A percentile compares a stretch with the other conserved stretches of the same genome.
These are phyloP conservation scores for Cantharis nigra DNA, from an alignment of 2,888 invertebrate species.

Conservation along the genomic window DNA sequence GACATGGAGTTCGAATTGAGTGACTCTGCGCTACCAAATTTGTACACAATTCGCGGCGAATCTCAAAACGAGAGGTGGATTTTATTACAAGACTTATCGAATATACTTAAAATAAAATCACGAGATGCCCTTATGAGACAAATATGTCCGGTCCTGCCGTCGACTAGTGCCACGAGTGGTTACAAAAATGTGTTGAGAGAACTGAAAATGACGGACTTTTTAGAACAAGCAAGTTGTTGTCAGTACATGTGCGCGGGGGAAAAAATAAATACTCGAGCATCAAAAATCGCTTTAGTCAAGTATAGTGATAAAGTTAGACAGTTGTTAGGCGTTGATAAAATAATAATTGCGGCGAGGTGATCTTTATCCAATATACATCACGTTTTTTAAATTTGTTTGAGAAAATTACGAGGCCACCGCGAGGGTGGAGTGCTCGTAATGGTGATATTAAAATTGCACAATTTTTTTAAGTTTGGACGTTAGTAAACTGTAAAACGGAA, in stretches of 20 bases:
- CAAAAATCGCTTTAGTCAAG: conserved; percentile 80
- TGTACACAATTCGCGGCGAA: conserved; percentile 73
- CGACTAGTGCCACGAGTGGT: conserved; percentile 33
- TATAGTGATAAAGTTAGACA: conserved; percentile 84
- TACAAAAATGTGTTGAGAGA: conserved; percentile 62
- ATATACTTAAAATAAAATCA: conserved; percentile 77
- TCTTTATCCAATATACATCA: conserved; percentile 39
- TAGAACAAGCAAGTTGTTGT: conserved; percentile 80
- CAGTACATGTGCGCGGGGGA: conserved; percentile 79
- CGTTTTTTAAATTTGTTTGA: conserved; percentile 5
- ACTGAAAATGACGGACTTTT: conserved; percentile 78
- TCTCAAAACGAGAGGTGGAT: conserved; percentile 76
- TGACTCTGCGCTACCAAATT: conserved; percentile 77
- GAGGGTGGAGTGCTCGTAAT: conserved; percentile 4
- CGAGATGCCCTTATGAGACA: conserved; percentile 79
- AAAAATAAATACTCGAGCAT: conserved; percentile 77
- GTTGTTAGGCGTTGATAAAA: conserved; percentile 80
- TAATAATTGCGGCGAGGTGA: conserved; percentile 66
- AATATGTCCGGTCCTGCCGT: conserved; percentile 65
- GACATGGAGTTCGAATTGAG: conserved; percentile 82
- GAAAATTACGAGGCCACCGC: not conserved
- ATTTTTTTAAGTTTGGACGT: not conserved
- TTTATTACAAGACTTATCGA: conserved; percentile 77
- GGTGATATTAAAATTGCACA: conserved; percentile 30
- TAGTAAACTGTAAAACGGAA: not conserved